Evolutionary conservation across 2,888 invertebrate species (phyloP), one percentile per base, ranked within the genome.

Genomic region (Ecdyonurus torrentis): DNA sequence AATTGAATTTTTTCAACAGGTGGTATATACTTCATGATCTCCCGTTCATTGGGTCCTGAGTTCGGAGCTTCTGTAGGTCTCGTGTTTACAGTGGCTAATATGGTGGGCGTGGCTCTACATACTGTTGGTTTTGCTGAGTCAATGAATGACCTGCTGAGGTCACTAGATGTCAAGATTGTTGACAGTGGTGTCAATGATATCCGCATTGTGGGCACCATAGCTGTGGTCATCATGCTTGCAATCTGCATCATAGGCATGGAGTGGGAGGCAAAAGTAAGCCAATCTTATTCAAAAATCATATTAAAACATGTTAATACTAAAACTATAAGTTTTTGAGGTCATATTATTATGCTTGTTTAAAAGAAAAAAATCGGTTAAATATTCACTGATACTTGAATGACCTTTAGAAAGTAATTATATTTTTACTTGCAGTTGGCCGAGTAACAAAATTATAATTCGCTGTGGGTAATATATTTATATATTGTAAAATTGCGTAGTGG

Each of bases 21-120:
- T 69, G 98, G 98, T 61, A 96, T 96, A 0, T 98, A 98, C 75
- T 99, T 94, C 76, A 92, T 98, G 93, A 97, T 98, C 79, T 95
- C 94, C 1, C 83, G 97, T 65, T 94, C 94, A 20, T 77, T 98
- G 68, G 98, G 98, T 0, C 97, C 98, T 0, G 97, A 98, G 78
- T 98, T 96, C 72, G 98, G 97, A 1, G 91, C 90, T 1, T 89
- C 96, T 1, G 97, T 98, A 68, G 98, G 98, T 1, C 77, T 97
- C 25, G 94, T 98, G 70, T 97, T 98, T 77, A 90, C 96, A 0
- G 78, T 97, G 73, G 97, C 97, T 1, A 97, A 98, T 75, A 95
- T 96, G 0, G 94, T 98, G 1, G 95, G 94, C 0, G 92, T 92
- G 70, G 91, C 95, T 60, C 94, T 98, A 94, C 96, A 97, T 73